phyloP scores from a whole-genome alignment of 1,140 invertebrate genomes.

The Phocides pigmalion region DNA sequence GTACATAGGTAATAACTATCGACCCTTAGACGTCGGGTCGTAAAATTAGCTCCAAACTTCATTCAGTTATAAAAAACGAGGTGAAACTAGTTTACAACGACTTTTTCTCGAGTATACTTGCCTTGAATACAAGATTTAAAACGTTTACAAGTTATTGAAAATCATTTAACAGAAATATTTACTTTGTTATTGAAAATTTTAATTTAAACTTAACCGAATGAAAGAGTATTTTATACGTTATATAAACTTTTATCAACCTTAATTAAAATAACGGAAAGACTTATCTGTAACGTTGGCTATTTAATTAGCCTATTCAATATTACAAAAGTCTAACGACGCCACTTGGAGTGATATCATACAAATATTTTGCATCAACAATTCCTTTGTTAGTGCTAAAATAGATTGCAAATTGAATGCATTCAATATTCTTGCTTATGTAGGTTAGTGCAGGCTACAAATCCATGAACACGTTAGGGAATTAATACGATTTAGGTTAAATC shows the following conservation, averaged over 20 bases:
- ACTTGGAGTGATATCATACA: background rate
- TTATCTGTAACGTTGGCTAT: background rate
- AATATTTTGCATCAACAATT: conserved; percentile 9
- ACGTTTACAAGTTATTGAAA: background rate
- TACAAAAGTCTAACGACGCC: background rate
- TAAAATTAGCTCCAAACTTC: conserved; percentile 5
- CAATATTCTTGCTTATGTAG: conserved; percentile 1
- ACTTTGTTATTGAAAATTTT: background rate
- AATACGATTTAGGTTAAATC: conserved; percentile 13
- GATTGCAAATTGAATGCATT: conserved; percentile 26
- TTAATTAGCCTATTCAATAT: background rate
- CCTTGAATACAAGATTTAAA: background rate
- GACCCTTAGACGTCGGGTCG: conserved; percentile 1
- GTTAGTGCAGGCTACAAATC: background rate
- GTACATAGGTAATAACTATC: background rate
- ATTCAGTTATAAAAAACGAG: conserved; percentile 4
- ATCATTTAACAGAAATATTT: background rate
- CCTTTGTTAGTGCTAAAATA: background rate
- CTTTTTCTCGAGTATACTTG: background rate
- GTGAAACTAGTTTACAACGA: conserved; percentile 1
- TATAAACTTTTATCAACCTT: background rate
- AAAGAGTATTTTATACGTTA: too few relatives aligned
- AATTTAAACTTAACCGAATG: too few relatives aligned
- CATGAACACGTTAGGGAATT: conserved; percentile 11
- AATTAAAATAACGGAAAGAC: background rate